Evolutionary conservation across 2,797 vertebrate species (phyloP).

Genomic region (Microctenopoma steveboyesi): DNA sequence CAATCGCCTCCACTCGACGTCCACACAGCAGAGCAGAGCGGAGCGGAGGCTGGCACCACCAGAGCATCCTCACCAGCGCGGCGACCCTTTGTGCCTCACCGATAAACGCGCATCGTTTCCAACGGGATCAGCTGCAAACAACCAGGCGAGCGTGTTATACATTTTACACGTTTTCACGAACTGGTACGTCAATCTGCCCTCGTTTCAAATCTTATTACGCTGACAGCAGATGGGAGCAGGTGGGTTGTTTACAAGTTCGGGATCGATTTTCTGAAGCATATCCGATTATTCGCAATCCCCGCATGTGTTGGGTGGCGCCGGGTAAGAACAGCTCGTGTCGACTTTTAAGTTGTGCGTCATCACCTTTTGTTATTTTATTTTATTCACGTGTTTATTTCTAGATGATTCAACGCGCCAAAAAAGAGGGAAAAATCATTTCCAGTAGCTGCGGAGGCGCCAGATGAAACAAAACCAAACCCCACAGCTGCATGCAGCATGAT

Average conservation of each 20-base stretch:
- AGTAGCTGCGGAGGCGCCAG: constrained; percentile 28
- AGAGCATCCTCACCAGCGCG: constrained; percentile 39
- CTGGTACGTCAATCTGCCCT: not conserved
- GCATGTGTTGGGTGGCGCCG: not conserved
- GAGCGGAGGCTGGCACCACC: constrained; percentile 53
- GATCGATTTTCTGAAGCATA: not conserved
- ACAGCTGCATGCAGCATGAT: not conserved
- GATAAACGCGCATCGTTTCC: constrained; percentile 45
- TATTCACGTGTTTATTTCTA: constrained; percentile 22
- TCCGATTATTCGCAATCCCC: not conserved
- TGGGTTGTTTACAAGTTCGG: constrained; percentile 58
- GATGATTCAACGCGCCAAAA: not conserved
- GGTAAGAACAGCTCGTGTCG: not conserved
- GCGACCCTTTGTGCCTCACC: constrained; percentile 68
- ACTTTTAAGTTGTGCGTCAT: constrained; percentile 17
- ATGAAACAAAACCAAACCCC: constrained; percentile 45
- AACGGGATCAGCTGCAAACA: constrained; percentile 30
- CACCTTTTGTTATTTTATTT: constrained; percentile 2
- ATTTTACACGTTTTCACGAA: not conserved
- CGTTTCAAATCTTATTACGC: not conserved
- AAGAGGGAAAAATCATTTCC: constrained; percentile 19
- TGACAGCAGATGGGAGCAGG: constrained; percentile 7
- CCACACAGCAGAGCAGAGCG: constrained; percentile 19
- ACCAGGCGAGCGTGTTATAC: constrained; percentile 56
- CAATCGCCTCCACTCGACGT: constrained; percentile 47